Percentiles rank a stretch among this genome's conserved stretches.
phyloP scores from a whole-genome alignment of 2,113 vertebrate genomes.

The Paradoxurus hermaphroditus region DNA sequence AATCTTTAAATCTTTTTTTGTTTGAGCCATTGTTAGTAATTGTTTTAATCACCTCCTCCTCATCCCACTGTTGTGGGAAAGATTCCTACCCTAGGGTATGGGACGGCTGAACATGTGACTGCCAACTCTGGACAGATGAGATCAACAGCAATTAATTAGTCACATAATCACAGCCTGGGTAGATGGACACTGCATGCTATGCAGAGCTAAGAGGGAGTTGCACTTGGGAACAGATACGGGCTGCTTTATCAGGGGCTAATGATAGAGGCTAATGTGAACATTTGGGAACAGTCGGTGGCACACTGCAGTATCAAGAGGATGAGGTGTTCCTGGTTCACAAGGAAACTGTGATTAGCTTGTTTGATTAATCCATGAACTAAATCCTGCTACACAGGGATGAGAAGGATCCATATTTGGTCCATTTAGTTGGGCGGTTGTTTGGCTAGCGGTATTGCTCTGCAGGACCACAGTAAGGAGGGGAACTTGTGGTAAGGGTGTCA shows the following conservation, averaged over 20 bases:
- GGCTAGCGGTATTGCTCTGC: not conserved
- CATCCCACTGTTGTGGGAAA: not conserved
- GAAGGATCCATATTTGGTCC: not conserved
- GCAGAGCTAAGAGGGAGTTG: accelerated
- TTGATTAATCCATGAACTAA: not conserved
- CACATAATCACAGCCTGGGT: not conserved
- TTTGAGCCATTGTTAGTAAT: not conserved
- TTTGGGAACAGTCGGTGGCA: too few relatives aligned
- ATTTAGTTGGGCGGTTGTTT: not conserved
- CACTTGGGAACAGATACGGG: not conserved
- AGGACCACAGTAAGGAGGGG: not conserved
- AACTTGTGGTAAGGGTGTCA: not conserved
- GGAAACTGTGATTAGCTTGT: not conserved
- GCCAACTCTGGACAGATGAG: not conserved
- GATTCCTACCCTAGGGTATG: not conserved
- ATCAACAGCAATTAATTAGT: not conserved
- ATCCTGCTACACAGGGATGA: not conserved
- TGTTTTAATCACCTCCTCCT: not conserved
- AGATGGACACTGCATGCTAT: not conserved
- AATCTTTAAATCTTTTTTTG: not conserved
- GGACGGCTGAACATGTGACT: not conserved
- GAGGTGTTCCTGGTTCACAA: not conserved
- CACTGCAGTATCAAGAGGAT: not conserved
- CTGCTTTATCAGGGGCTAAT: not conserved
- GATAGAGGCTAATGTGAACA: not conserved